These are phyloP conservation scores for Pocillopora meandrina DNA, from an alignment of 92 coral and sea anemone species.

Conservation along the genomic window DNA sequence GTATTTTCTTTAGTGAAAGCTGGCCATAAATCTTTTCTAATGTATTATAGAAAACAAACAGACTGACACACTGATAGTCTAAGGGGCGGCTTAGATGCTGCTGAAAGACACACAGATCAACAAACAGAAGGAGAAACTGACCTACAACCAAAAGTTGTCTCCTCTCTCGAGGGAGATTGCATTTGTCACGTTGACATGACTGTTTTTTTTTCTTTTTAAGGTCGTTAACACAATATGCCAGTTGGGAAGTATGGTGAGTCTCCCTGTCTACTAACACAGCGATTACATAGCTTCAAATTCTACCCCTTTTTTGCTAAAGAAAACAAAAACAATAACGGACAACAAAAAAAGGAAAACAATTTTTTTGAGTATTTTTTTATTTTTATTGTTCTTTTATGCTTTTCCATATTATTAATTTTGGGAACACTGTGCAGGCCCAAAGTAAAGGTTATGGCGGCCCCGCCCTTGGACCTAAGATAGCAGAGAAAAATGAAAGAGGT, in stretches of 20 bases:
- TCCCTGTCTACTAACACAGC: background rate
- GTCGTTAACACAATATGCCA: conserved; percentile 33
- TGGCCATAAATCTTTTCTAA: no score
- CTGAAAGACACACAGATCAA: background rate
- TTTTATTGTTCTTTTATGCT: no score
- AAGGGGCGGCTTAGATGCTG: no score
- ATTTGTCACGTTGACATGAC: background rate
- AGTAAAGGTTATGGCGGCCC: conserved; percentile 49
- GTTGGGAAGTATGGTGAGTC: conserved; percentile 31
- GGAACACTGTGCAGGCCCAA: conserved; percentile 39
- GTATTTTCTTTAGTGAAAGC: no score
- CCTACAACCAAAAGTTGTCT: background rate
- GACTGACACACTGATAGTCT: background rate
- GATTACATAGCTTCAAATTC: no score
- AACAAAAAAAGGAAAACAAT: no score
- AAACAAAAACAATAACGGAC: no score
- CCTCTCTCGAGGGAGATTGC: background rate
- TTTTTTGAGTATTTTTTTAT: no score
- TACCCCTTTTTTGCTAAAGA: no score
- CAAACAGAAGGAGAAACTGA: background rate
- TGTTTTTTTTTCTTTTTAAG: background rate
- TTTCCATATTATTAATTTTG: background rate
- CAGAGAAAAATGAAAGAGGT: conserved; percentile 65
- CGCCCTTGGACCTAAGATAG: conserved; percentile 71
- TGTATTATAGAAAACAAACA: background rate